These are phyloP conservation scores for Molanna angustata DNA, from an alignment of 2,888 invertebrate genomes.

Conservation along the genomic window DNA sequence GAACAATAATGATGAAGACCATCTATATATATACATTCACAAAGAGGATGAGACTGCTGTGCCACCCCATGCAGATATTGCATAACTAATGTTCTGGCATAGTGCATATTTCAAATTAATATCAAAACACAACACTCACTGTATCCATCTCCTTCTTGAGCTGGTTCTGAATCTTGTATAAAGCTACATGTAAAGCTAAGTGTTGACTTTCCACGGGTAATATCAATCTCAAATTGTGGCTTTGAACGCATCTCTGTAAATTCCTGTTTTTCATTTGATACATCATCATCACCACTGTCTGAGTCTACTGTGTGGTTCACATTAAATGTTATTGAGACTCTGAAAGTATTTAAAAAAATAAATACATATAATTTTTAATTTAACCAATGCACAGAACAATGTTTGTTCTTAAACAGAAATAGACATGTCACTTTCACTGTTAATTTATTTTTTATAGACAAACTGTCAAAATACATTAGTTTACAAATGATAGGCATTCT, in stretches of 20 bases:
- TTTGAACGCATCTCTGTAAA: conserved; percentile 84
- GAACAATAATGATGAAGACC: too few relatives aligned
- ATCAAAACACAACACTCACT: conserved; percentile 60
- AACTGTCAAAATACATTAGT: too few relatives aligned
- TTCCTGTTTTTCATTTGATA: conserved; percentile 63
- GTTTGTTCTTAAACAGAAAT: too few relatives aligned
- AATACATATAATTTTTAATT: neutral
- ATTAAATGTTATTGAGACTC: conserved; percentile 79
- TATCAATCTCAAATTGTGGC: conserved; percentile 88
- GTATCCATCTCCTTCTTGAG: conserved; percentile 67
- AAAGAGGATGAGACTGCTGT: too few relatives aligned
- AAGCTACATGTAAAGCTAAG: conserved; percentile 85
- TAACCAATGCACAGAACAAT: too few relatives aligned
- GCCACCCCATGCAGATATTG: too few relatives aligned
- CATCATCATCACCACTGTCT: conserved; percentile 68
- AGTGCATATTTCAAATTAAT: too few relatives aligned
- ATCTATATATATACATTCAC: too few relatives aligned
- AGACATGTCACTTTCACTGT: too few relatives aligned
- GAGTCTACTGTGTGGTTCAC: conserved; percentile 94
- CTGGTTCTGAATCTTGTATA: conserved; percentile 58
- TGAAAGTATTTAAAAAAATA: conserved; percentile 39
- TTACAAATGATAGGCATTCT: too few relatives aligned
- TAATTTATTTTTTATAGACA: too few relatives aligned
- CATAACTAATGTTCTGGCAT: too few relatives aligned
- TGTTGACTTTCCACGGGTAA: conserved; percentile 72